Conservation (phyloP, 2,797 vertebrate species). For the Ciconia nigra region DNA sequence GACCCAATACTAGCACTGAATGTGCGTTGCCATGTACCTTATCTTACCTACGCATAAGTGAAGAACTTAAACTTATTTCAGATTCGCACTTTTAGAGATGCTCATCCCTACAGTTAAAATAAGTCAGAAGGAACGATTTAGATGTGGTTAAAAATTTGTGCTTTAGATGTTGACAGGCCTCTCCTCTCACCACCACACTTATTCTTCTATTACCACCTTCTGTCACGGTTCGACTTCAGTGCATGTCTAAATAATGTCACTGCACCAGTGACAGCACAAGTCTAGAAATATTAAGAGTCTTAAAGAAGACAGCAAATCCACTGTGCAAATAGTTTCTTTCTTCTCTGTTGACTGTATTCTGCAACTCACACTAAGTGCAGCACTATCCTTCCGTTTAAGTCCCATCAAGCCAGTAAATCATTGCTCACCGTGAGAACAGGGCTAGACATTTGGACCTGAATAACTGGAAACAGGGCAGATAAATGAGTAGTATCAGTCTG, state of each 20-base stretch:
- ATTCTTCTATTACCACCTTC: not conserved
- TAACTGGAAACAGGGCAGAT: not conserved
- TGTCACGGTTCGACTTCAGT: not conserved
- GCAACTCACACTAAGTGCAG: not conserved
- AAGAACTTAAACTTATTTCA: not conserved
- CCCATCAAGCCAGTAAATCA: not conserved
- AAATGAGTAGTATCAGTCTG: not conserved
- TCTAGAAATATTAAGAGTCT: not conserved
- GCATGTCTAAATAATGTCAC: not conserved
- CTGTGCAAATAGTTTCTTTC: not conserved
- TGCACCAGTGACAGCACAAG: not conserved
- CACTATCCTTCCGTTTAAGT: not conserved
- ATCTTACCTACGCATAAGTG: not conserved
- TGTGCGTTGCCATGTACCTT: not conserved
- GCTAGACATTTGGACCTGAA: not conserved
- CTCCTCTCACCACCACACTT: not conserved
- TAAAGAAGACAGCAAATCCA: not conserved
- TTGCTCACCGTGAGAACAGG: accelerated
- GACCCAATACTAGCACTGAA: not conserved
- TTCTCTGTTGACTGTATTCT: not conserved
- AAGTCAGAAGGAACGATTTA: not conserved
- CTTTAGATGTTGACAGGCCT: not conserved
- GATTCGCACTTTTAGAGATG: not conserved
- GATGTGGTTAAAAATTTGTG: not conserved
- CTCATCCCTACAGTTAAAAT: not conserved